Percentiles rank a stretch among this genome's conserved stretches.
Evolutionary conservation across 1,140 invertebrate species (phyloP).

Genomic region (Drosophila lacertosa): DNA sequence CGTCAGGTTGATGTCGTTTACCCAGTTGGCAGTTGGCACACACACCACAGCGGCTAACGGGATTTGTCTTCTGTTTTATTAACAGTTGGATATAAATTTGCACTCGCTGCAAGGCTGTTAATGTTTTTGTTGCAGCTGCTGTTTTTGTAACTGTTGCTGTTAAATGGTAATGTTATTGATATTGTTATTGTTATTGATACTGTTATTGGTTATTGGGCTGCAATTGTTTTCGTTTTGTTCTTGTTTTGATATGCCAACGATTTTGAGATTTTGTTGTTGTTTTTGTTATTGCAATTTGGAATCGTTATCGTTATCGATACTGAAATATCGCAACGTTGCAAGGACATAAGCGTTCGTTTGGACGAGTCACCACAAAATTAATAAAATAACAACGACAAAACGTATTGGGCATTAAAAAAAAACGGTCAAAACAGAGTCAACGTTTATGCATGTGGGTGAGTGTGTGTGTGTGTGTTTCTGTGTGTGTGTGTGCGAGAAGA

Average conservation of each 20-base stretch:
- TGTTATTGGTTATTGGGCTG: constrained; percentile 1
- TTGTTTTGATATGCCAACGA: constrained; percentile 9
- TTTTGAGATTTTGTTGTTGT: background rate
- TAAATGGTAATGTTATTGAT: background rate
- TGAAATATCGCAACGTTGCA: constrained; percentile 10
- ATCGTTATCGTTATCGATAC: constrained; percentile 2
- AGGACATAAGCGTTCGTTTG: constrained; percentile 11
- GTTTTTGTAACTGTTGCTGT: constrained; percentile 3
- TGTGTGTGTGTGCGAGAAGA: background rate
- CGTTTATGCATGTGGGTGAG: background rate
- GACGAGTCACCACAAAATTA: constrained; percentile 11
- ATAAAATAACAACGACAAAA: constrained; percentile 25
- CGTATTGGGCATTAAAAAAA: constrained; percentile 26
- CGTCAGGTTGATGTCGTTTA: constrained; percentile 60
- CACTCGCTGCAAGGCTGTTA: constrained; percentile 1
- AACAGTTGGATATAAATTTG: background rate
- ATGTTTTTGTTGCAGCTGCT: background rate
- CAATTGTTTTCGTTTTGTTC: constrained; percentile 25
- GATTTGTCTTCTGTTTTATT: constrained; percentile 4
- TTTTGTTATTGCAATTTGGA: background rate
- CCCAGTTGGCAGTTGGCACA: constrained; percentile 31
- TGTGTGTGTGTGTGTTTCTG: background rate
- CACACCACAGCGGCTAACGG: constrained; percentile 34
- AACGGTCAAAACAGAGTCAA: constrained; percentile 3
- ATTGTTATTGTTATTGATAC: background rate